These are phyloP conservation scores for Gobiocypris rarus DNA, from an alignment of 2,113 vertebrate genomes.

Conservation along the genomic window DNA sequence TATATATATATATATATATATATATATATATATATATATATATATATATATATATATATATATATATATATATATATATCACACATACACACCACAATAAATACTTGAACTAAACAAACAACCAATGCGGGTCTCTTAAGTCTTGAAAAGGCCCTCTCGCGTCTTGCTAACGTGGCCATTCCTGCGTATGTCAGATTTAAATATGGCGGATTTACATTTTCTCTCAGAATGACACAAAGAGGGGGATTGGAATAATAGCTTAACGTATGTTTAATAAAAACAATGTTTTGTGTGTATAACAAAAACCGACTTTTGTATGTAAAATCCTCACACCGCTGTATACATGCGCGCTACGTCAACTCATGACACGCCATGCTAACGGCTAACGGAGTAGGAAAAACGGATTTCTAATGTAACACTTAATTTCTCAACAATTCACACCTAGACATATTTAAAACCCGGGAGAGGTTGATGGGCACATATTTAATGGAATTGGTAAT, in stretches of 20 bases:
- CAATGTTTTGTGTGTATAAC: background rate
- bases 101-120: background rate
- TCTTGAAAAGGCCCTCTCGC: slow-evolving; percentile 5
- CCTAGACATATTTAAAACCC: background rate
- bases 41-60: too few species aligned
- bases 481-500: background rate
- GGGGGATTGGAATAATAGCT: background rate
- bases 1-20: too few species aligned
- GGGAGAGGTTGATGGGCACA: background rate
- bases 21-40: too few species aligned
- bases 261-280: background rate
- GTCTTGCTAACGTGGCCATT: slow-evolving; percentile 35
- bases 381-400: slow-evolving; percentile 36
- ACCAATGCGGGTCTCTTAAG: background rate
- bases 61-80: too few species aligned
- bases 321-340: background rate
- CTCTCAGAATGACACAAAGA: background rate
- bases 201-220: slow-evolving; percentile 12
- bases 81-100: background rate
- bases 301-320: background rate
- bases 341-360: slow-evolving; percentile 52
- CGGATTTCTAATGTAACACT: background rate
- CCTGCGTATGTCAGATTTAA: slow-evolving; percentile 22
- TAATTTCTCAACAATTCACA: background rate
- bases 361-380: slow-evolving; percentile 45